Evolutionary conservation across 2,113 vertebrate genomes (phyloP).

Genomic region (Kryptolebias marmoratus): DNA sequence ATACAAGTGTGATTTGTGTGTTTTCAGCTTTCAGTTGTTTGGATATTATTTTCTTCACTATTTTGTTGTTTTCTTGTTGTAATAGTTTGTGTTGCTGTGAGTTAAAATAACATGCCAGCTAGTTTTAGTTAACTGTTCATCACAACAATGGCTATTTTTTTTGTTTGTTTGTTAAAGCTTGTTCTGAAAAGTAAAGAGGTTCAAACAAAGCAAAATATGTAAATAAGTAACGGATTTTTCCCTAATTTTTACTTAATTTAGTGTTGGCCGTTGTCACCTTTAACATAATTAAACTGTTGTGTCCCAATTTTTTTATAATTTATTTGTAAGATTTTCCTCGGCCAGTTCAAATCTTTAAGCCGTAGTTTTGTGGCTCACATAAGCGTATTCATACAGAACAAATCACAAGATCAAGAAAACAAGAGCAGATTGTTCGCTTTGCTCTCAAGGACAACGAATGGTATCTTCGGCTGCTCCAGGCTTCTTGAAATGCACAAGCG

Average conservation of each 20-base stretch:
- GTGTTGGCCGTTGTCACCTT: background rate
- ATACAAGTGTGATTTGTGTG: background rate
- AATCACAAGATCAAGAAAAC: background rate
- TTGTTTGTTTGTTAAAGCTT: background rate
- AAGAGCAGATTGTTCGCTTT: background rate
- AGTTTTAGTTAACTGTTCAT: background rate
- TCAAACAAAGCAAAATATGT: no score
- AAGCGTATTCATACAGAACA: background rate
- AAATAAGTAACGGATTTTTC: no score
- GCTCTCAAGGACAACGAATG: background rate
- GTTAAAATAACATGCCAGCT: background rate
- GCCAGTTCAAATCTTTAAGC: background rate
- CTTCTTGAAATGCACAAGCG: background rate
- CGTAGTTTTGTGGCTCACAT: background rate
- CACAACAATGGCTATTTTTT: background rate
- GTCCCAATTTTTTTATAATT: no score
- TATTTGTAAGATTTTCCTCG: no score
- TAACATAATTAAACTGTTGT: background rate
- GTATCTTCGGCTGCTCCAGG: background rate
- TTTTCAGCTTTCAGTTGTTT: background rate
- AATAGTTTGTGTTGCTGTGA: background rate
- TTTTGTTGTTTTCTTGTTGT: background rate
- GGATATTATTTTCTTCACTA: background rate
- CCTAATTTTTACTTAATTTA: background rate
- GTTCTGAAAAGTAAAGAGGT: background rate